A percentile compares a stretch with the other conserved stretches of the same genome.
phyloP scores from a whole-genome alignment of 2,888 invertebrate genomes.

The Ornithoptera priamus region DNA sequence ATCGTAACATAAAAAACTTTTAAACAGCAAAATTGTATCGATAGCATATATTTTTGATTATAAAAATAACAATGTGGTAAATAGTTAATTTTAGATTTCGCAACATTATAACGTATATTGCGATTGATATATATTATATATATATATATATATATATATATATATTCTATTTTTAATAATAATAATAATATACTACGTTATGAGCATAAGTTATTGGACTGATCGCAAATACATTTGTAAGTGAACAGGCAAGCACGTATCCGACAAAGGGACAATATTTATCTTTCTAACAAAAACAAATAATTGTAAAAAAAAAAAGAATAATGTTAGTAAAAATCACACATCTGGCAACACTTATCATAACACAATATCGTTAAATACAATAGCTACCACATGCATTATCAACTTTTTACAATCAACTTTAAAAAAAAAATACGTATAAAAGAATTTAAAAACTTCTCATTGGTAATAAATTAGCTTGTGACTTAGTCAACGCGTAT shows the following conservation, averaged over 20 bases:
- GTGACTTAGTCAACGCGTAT: conserved; percentile 77
- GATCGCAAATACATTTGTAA: conserved; percentile 23
- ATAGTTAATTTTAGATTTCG: too few relatives aligned
- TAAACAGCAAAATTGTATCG: too few relatives aligned
- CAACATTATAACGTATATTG: too few relatives aligned
- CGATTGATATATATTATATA: too few relatives aligned
- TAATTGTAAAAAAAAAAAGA: conserved; percentile 16
- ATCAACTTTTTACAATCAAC: conserved; percentile 65
- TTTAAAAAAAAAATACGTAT: conserved; percentile 56
- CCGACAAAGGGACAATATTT: conserved; percentile 15
- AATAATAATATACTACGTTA: neutral
- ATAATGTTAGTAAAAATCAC: conserved; percentile 68
- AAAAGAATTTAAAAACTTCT: conserved; percentile 75
- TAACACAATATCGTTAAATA: conserved; percentile 48
- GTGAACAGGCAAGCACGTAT: conserved; percentile 24
- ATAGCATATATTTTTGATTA: too few relatives aligned
- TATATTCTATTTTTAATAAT: too few relatives aligned
- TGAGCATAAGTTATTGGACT: conserved; percentile 14
- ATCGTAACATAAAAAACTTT: too few relatives aligned
- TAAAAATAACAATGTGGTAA: too few relatives aligned
- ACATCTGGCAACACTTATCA: conserved; percentile 63
- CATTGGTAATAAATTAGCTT: conserved; percentile 80
- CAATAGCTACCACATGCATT: conserved; percentile 56
- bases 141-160: too few relatives aligned
- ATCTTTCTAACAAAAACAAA: conserved; percentile 11